These are phyloP conservation scores for Eleginops maclovinus DNA, from an alignment of 2,113 vertebrate genomes.

Conservation along the genomic window DNA sequence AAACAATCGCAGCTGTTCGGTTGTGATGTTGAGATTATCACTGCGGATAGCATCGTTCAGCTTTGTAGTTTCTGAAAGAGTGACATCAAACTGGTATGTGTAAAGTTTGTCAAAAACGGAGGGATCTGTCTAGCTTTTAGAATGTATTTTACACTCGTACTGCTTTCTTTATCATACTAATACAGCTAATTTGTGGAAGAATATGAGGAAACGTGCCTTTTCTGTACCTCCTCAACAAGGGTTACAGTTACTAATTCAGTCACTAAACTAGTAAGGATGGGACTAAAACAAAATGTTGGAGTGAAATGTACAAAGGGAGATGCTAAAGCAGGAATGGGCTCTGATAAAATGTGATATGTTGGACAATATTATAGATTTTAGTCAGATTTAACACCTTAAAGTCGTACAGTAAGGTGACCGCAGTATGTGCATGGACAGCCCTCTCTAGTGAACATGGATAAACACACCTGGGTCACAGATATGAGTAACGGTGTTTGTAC, in stretches of 20 bases:
- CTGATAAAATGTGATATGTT: not conserved
- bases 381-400: not conserved
- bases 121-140: not conserved
- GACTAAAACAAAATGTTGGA: not conserved
- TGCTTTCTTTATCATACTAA: not conserved
- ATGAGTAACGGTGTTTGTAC: not conserved
- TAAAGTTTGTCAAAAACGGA: not conserved
- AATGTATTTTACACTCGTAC: not conserved
- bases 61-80: not conserved
- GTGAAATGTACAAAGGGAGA: not conserved
- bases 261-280: not conserved
- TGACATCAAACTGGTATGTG: not conserved
- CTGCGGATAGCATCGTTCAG: not conserved
- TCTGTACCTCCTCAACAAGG: not conserved
- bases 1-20: not conserved
- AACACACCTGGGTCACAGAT: conserved; percentile 28
- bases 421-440: conserved; percentile 69
- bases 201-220: not conserved
- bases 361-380: not conserved
- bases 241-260: not conserved
- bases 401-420: not conserved
- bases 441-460: conserved; percentile 79
- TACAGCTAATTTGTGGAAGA: not conserved
- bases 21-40: conserved; percentile 14
- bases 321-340: not conserved